Evolutionary conservation across 1,140 invertebrate genomes (phyloP).

Genomic region (Lasaia peninsularis): DNA sequence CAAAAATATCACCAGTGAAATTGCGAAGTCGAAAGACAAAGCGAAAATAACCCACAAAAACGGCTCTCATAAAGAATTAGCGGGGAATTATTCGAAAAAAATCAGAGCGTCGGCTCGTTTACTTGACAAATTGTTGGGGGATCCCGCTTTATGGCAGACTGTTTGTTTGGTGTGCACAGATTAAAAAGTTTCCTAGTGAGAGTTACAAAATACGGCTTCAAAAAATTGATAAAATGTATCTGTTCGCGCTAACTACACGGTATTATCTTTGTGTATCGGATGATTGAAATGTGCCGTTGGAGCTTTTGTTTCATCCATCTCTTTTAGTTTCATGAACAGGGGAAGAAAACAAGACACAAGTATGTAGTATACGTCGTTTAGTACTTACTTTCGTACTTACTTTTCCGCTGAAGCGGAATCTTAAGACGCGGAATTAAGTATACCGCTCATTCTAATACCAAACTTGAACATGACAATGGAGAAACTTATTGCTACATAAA

Average conservation of each 20-base stretch:
- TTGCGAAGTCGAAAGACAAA: conserved; percentile 4
- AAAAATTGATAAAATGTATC: conserved; percentile 18
- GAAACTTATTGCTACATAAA: no score
- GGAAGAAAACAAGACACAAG: no score
- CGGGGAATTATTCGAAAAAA: conserved; percentile 24
- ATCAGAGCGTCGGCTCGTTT: conserved; percentile 22
- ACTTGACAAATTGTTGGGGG: conserved; percentile 26
- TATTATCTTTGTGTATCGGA: conserved; percentile 3
- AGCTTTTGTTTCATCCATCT: neutral
- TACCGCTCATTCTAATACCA: no score
- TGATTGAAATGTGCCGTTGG: conserved; percentile 7
- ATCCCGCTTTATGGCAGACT: conserved; percentile 22
- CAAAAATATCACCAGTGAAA: neutral
- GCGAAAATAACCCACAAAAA: conserved; percentile 1
- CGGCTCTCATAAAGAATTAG: conserved; percentile 13
- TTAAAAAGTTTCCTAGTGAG: conserved; percentile 24
- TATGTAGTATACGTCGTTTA: no score
- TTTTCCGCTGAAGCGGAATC: no score
- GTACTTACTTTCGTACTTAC: neutral
- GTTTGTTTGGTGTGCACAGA: conserved; percentile 19
- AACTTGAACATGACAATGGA: no score
- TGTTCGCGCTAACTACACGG: conserved; percentile 9
- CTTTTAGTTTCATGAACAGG: neutral
- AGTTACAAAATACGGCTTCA: conserved; percentile 12
- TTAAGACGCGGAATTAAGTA: no score